Conservation (phyloP, 1,140 invertebrate species). For the Bicyclus anynana region DNA sequence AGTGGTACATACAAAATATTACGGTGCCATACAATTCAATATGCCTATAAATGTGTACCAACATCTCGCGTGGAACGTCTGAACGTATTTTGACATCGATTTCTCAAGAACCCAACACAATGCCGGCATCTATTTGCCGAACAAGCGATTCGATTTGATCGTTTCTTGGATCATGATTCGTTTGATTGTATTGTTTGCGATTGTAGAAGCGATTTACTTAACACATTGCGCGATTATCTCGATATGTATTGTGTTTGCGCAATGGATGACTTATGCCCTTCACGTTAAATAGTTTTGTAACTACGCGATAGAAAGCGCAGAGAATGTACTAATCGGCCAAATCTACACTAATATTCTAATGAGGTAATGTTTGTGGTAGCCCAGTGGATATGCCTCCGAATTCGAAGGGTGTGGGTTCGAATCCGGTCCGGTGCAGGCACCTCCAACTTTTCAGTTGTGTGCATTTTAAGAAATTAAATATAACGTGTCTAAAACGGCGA, state of each 20-base stretch:
- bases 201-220: constrained; percentile 11
- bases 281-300: background rate
- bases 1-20: background rate
- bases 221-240: background rate
- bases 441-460: too few species aligned
- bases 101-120: constrained; percentile 20
- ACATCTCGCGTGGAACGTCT: background rate
- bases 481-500: too few species aligned
- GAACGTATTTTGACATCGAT: constrained; percentile 17
- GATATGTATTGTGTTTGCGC: background rate
- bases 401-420: too few species aligned
- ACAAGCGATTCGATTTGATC: constrained; percentile 25
- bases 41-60: background rate
- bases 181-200: constrained; percentile 28
- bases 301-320: background rate
- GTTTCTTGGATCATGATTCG: constrained; percentile 25
- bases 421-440: too few species aligned
- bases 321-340: background rate
- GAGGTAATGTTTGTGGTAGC: too few species aligned
- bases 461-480: too few species aligned
- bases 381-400: too few species aligned
- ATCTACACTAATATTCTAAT: background rate
- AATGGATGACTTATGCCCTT: background rate
- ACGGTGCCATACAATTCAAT: background rate
- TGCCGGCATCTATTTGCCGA: constrained; percentile 12